Conservation (phyloP, 2,888 invertebrate species). For the Helicoverpa assulta region DNA sequence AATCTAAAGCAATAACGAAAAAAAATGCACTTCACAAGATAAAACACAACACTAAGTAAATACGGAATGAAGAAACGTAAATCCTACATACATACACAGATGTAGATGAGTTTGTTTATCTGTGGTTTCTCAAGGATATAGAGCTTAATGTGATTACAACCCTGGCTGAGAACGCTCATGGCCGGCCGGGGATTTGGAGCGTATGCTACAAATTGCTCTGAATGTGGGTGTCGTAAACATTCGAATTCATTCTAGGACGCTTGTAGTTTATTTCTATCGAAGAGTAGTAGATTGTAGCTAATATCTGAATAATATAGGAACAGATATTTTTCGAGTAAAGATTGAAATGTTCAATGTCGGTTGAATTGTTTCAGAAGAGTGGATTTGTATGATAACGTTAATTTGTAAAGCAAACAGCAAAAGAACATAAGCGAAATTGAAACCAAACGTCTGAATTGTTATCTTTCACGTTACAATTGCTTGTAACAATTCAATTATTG, state of each 20-base stretch:
- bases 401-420: too few relatives aligned
- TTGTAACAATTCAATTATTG: too few relatives aligned
- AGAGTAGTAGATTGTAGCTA: background rate
- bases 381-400: too few relatives aligned
- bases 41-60: background rate
- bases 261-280: slow-evolving; percentile 1
- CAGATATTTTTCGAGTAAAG: too few relatives aligned
- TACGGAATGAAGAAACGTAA: slow-evolving; percentile 9
- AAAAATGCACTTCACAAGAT: background rate
- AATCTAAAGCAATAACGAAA: background rate
- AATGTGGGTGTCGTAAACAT: slow-evolving; percentile 32
- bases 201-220: slow-evolving; percentile 24
- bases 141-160: slow-evolving; percentile 22
- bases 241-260: slow-evolving; percentile 17
- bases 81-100: slow-evolving; percentile 11
- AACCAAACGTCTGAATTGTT: too few relatives aligned
- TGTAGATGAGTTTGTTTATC: slow-evolving; percentile 20
- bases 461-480: too few relatives aligned
- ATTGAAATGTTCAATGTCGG: background rate
- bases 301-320: background rate
- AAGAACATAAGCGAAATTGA: too few relatives aligned
- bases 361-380: too few relatives aligned
- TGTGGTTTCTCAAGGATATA: slow-evolving; percentile 31
- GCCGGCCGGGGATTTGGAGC: slow-evolving; percentile 32
- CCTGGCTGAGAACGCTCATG: slow-evolving; percentile 40